phyloP scores from a whole-genome alignment of 1,140 invertebrate genomes.

The Orchesella cincta region DNA sequence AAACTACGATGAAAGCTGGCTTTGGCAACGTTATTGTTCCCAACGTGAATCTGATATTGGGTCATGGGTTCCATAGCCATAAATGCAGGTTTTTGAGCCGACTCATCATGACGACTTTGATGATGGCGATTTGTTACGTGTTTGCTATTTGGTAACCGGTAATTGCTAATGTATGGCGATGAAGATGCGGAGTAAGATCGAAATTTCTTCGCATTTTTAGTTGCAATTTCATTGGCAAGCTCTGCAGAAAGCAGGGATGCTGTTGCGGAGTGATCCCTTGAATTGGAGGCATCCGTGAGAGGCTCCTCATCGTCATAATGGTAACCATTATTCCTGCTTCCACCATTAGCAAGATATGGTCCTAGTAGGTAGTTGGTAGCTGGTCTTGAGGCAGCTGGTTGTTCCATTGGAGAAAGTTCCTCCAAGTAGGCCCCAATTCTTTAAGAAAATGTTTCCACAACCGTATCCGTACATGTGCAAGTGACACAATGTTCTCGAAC shows the following conservation, averaged over 20 bases:
- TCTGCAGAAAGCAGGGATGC: conserved; percentile 4
- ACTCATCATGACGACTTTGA: background rate
- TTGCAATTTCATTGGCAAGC: too few species aligned
- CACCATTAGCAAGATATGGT: conserved; percentile 37
- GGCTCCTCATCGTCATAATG: conserved; percentile 42
- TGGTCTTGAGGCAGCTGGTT: background rate
- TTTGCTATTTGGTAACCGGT: conserved; percentile 19
- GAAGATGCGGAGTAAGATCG: conserved; percentile 44
- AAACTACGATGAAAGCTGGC: conserved; percentile 39
- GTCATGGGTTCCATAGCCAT: background rate
- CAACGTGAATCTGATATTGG: background rate
- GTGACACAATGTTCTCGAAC: background rate
- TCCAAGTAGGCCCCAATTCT: conserved; percentile 13
- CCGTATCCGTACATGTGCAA: conserved; percentile 8
- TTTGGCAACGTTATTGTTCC: conserved; percentile 28
- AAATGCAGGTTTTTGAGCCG: background rate
- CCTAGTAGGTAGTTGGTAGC: background rate
- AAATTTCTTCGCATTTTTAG: conserved; percentile 15
- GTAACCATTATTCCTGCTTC: conserved; percentile 44
- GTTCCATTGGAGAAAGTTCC: conserved; percentile 28
- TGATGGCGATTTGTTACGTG: conserved; percentile 1
- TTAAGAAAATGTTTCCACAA: background rate
- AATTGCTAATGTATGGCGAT: conserved; percentile 46
- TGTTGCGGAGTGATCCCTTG: background rate
- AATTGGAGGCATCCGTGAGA: conserved; percentile 9